Percentiles rank a stretch among this genome's conserved stretches.
Conservation (phyloP, 2,888 invertebrate genomes). For the Aricia artaxerxes region DNA sequence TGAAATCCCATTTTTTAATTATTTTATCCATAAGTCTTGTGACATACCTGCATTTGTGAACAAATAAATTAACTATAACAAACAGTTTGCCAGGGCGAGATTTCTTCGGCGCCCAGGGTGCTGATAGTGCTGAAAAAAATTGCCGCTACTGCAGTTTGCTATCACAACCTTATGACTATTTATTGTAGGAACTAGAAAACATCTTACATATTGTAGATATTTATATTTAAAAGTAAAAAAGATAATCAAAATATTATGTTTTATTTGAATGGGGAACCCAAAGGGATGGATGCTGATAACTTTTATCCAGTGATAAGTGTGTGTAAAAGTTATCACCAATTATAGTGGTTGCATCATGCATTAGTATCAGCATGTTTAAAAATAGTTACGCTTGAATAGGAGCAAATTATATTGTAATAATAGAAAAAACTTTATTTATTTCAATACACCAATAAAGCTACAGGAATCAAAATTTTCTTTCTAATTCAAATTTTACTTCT, state of each 20-base stretch:
- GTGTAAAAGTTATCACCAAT: no score
- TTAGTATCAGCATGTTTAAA: no score
- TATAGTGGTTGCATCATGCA: no score
- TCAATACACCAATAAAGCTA: no score
- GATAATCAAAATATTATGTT: not conserved
- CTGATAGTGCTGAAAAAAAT: no score
- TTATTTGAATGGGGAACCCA: constrained; percentile 1
- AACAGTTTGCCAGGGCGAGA: not conserved
- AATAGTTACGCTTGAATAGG: no score
- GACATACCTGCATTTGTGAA: not conserved
- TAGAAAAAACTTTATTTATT: no score
- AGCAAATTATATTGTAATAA: no score
- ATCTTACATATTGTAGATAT: constrained; percentile 17
- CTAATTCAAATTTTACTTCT: not conserved
- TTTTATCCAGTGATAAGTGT: no score
- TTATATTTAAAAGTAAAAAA: constrained; percentile 2
- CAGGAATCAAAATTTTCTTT: no score
- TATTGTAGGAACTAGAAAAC: constrained; percentile 1
- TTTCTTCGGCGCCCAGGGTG: no score
- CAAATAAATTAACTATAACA: not conserved
- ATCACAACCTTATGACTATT: constrained; percentile 19
- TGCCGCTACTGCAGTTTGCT: not conserved
- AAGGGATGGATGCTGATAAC: not conserved
- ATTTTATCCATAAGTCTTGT: not conserved
- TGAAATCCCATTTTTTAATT: no score